These are phyloP conservation scores for Mesochorus sp. DNA, from an alignment of 2,888 invertebrate genomes.

Conservation along the genomic window DNA sequence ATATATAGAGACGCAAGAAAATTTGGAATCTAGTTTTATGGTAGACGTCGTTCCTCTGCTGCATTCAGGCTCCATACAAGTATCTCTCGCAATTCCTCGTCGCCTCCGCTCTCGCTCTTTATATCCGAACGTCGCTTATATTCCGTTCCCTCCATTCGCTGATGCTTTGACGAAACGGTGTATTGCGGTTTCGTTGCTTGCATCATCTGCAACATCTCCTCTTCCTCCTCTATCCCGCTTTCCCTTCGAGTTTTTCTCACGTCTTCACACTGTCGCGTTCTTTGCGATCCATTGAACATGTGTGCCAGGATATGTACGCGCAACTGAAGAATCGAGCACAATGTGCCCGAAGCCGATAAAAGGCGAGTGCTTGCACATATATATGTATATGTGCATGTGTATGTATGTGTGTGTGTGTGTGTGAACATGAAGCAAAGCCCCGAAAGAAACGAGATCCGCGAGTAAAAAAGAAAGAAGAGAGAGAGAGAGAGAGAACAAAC, in stretches of 20 bases:
- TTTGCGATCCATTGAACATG: slow-evolving; percentile 50
- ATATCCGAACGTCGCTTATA: no score
- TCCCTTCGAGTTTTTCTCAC: neutral
- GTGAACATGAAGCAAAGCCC: slow-evolving; percentile 16
- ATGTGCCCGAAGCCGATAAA: slow-evolving; percentile 60
- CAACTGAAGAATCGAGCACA: slow-evolving; percentile 49
- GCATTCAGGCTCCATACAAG: slow-evolving; percentile 24
- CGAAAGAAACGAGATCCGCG: slow-evolving; percentile 32
- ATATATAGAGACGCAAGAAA: slow-evolving; percentile 27
- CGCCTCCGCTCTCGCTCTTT: no score
- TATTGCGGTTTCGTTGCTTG: slow-evolving; percentile 39
- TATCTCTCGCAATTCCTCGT: slow-evolving; percentile 26
- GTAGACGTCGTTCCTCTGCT: slow-evolving; percentile 31
- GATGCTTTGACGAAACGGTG: slow-evolving; percentile 28
- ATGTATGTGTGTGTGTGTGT: slow-evolving; percentile 4
- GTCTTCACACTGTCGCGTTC: slow-evolving; percentile 38
- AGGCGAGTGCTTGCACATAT: slow-evolving; percentile 39
- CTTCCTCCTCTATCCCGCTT: neutral
- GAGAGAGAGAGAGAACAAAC: slow-evolving; percentile 20
- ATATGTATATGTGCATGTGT: slow-evolving; percentile 7
- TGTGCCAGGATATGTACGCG: slow-evolving; percentile 18
- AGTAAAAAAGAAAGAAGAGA: slow-evolving; percentile 7
- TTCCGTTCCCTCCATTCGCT: slow-evolving; percentile 25
- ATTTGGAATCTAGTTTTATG: neutral
- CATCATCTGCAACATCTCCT: neutral